These are phyloP conservation scores for Ageneiosus marmoratus DNA, from an alignment of 2,113 vertebrate species.

Conservation along the genomic window DNA sequence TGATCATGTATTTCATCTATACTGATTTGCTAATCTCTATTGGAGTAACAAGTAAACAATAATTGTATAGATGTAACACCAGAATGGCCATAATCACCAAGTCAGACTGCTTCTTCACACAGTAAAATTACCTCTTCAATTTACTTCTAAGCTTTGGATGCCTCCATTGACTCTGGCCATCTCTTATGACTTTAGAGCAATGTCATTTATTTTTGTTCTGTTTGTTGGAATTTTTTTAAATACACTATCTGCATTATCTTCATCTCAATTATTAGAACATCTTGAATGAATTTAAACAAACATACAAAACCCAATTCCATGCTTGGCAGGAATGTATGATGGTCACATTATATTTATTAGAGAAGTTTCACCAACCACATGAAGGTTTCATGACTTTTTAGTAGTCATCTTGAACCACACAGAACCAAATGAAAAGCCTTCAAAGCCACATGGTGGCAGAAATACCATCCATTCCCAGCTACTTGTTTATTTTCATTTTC, in stretches of 20 bases:
- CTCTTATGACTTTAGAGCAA: neutral
- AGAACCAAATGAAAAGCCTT: neutral
- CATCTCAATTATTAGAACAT: neutral
- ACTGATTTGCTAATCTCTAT: neutral
- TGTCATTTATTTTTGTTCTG: neutral
- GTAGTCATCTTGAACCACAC: neutral
- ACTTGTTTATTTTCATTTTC: neutral
- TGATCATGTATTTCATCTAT: neutral
- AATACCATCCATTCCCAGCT: neutral
- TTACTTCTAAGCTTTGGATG: neutral
- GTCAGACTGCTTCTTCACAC: neutral
- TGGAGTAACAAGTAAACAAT: neutral
- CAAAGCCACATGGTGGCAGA: neutral
- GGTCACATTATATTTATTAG: neutral
- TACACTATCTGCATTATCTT: neutral
- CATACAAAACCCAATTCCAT: neutral
- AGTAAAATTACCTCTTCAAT: neutral
- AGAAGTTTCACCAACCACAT: neutral
- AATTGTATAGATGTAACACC: neutral
- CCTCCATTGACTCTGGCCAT: too few relatives aligned
- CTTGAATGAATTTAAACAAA: neutral
- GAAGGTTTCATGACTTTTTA: neutral
- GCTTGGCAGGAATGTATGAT: neutral
- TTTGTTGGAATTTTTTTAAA: neutral
- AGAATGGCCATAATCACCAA: neutral